Evolutionary conservation across 2,113 vertebrate genomes (phyloP), one percentile per base, ranked within the genome.

Genomic region (Phaetusa simplex): DNA sequence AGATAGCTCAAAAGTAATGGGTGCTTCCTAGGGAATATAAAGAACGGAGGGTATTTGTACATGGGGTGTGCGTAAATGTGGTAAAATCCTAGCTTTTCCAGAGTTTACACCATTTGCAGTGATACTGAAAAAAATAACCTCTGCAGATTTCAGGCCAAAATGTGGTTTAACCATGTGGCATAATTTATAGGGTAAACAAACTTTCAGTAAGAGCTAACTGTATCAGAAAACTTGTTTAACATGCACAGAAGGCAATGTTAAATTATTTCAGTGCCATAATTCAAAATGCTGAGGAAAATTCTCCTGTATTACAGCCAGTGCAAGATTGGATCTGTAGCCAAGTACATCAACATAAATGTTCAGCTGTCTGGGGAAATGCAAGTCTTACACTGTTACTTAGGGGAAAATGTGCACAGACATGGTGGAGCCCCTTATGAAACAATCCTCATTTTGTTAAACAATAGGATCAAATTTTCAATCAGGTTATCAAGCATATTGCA

Each of bases 381-480:
- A 97, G 93, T 92, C 94, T 97, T 93, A 82, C 93, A 96, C 72
- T 96, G 96, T 97, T 98, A 97, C 96, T 97, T 97, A 98, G 95
- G 93, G 94, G 95, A 96, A 98, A 98, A 97, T 96, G 97, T 97
- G 90, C 84, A 76, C 95, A 98, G 98, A 98, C 98, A 97, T 96
- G 45, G 71, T 97, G 98, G 97, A 98, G 97, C 97, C 97, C 97
- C 91, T 98, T 97, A 83, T 95, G 95, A 98, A 98, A 98, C 94
- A 97, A 84, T 94, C 91, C 94, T 96, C 92, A 91, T 97, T 97
- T 97, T 98, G 88, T 97, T 98, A 95, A 97, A 97, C 97, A 98
- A 97, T 98, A 91, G 94, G 90, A 98, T 98, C 97, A 97, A 84
- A 93, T 98, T 98, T 98, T 98, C 97, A 96, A 76, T 98, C 95